Evolutionary conservation across 2,888 invertebrate genomes (phyloP), one percentile per base, ranked within the genome.

Genomic region (Xestia ashworthii): DNA sequence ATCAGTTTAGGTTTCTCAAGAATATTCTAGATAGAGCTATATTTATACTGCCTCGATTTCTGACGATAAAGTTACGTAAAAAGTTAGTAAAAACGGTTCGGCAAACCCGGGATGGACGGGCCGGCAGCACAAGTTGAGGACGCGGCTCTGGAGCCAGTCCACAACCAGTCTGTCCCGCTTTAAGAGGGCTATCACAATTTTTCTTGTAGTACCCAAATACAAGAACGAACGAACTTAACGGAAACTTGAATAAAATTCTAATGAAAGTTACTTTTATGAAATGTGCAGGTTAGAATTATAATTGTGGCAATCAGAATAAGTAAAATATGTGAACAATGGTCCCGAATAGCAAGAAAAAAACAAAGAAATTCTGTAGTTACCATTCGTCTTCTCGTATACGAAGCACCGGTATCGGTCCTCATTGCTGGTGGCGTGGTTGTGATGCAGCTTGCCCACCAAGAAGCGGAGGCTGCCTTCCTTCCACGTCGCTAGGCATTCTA

Each of bases 391-490:
- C 97, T 99, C 99, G 96, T 99, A 99, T 81, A 99, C 99, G 97
- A 99, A 99, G 97, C 99, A 99, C 88, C 99, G 97, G 97, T 99
- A 99, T 87, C 99, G 98, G 94, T 99, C 99, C 94, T 99, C 99
- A 96, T 98, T 98, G 92, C 98, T 98, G 88, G 99, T 98, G 80
- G 98, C 98, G 96, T 99, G 99, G 94, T 98, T 98, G 97, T 99
- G 98, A 91, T 98, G 98, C 82, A 99, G 97, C 94, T 98, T 98
- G 74, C 99, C 99, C 77, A 99, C 99, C 86, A 99, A 97, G 96
- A 99, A 99, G 78, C 99, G 97, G 73, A 98, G 98, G 91, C 99
- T 99, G 76, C 99, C 99, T 94, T 99, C 99, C 95, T 99, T 99
- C 99, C 99, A 99, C 77, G 98, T 98, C 8, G 99, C 99, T 89